Evolutionary conservation across 1,140 invertebrate genomes (phyloP), one percentile per base, ranked within the genome.

Genomic region (Caenorhabditis remanei): DNA sequence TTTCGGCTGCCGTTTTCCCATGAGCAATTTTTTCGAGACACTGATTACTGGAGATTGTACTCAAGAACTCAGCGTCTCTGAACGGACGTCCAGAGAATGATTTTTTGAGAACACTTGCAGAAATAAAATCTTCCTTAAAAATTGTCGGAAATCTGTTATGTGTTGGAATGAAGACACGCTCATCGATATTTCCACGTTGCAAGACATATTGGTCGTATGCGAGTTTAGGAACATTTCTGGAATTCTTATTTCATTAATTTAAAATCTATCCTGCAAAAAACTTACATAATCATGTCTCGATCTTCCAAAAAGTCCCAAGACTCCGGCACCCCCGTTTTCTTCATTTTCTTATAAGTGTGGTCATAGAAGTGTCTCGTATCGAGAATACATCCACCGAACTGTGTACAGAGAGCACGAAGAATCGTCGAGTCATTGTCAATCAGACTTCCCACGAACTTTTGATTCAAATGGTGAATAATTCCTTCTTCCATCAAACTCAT

Each of bases 291-390:
- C 71, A 53, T 4, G 41, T 79, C 71, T 50, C 71, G 13, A n/a
- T 53, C 50, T 24, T 79, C 71, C 9, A 24, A 4, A 43, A 79
- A 79, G 14, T 79, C 19, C 71, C 71, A 79, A 1, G 71, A 24
- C 3, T 46, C 24, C 13, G 71, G 71, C 5, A 79, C 24, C 53
- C 71, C 71, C 43, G 71, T 79, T 46, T 79, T 79, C 5, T 79
- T 46, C 71, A 79, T 79, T 50, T 79, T 79, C 71, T 79, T 48
- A 24, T 50, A 79, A 24, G 46, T 79, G n/a, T 79, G 71, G 11
- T 79, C 21, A 4, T 21, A n/a, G 40, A 79, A 79, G 24, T 79
- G 71, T 11, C 71, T 40, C 0, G 71, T 41, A 53, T 79, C 71
- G 4, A 79, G 71, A 48, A 79, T n/a, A 53, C 71, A 21, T 21